A percentile compares a stretch with the other conserved stretches of the same genome.
Conservation (phyloP, 2,797 vertebrate species). For the Picus viridis region DNA sequence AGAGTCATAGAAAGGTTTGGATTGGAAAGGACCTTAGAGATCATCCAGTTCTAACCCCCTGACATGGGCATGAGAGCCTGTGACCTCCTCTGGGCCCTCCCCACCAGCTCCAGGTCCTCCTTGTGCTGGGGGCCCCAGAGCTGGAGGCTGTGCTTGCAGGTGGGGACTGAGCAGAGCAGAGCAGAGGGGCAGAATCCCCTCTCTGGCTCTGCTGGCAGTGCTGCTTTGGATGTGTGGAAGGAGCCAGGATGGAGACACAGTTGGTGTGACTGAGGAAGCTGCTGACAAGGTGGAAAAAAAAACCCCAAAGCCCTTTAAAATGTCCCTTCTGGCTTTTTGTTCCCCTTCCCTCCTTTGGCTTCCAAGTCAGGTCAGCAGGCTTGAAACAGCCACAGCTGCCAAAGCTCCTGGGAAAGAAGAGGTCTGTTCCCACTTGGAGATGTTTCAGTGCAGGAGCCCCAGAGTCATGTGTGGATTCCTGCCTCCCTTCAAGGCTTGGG, state of each 20-base stretch:
- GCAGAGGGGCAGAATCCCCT: too few relatives aligned
- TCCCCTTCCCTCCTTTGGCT: neutral
- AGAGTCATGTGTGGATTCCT: neutral
- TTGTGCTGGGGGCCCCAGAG: too few relatives aligned
- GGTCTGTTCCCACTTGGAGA: constrained; percentile 29
- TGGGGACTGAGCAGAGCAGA: too few relatives aligned
- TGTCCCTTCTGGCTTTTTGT: neutral
- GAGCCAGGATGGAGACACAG: neutral
- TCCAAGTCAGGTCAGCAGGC: constrained; percentile 30
- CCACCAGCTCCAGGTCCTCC: too few relatives aligned
- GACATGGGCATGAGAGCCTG: too few relatives aligned
- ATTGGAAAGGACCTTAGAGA: too few relatives aligned
- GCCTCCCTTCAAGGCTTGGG: neutral
- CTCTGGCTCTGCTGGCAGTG: too few relatives aligned
- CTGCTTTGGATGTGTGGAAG: neutral
- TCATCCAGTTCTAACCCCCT: too few relatives aligned
- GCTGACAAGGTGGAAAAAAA: constrained; percentile 8
- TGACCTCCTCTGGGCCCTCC: too few relatives aligned
- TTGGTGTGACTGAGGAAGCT: constrained; percentile 5
- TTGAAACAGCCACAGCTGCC: constrained; percentile 4
- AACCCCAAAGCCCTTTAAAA: neutral
- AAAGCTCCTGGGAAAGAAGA: constrained; percentile 1
- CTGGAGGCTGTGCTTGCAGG: too few relatives aligned
- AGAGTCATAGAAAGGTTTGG: too few relatives aligned
- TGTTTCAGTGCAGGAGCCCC: neutral